Base-by-base conservation (phyloP, 2,888 invertebrate species). In the Alitta virens region DNA sequence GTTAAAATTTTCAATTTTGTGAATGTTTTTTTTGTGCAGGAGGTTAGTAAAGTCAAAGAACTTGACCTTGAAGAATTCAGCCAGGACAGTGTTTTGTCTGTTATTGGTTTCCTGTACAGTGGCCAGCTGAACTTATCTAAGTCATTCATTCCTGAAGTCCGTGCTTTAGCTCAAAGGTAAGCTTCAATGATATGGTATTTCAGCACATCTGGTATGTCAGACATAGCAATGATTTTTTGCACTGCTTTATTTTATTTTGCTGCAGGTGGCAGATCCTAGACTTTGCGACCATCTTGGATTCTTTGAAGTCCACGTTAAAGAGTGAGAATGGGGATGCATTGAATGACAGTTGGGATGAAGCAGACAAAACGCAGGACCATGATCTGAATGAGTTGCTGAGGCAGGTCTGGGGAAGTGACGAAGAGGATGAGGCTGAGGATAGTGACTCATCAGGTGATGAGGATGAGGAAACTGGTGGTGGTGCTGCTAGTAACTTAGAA, bases 381-480 rank as follows among this genome's bases (percentile, higher is more conserved):
- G 46, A 46, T 21, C 46, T 46, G 46, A 46, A 46, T 46, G 46
- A 46, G n/a, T n/a, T 46, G 46, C 46, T 46, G 18, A n/a, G n/a
- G 46, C 18, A 46, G 7, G 46, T 46, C 9, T 46, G 46, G 46
- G 46, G 46, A 7, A 46, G 46, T 46, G 46, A 46, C n/a, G n/a
- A n/a, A 16, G 46, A 46, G 46, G 46, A 46, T 3, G 7, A 16
- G 21, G 21, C 7, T 5, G 5, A 5, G 7, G 5, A 5, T n/a
- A 21, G 21, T 46, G 46, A 46, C 7, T 3, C 5, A n/a, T 7
- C 5, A 9, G 46, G n/a, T n/a, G 3, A 46, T 46, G n/a, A 21
- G n/a, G 46, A 46, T 46, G 46, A 46, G 3, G 7, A 46, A 21
- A n/a, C 12, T 33, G 33, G 12, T 33, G 33, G 12, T 5, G 33